Conservation (phyloP, 1,140 invertebrate genomes). For the Streblospio benedicti region DNA sequence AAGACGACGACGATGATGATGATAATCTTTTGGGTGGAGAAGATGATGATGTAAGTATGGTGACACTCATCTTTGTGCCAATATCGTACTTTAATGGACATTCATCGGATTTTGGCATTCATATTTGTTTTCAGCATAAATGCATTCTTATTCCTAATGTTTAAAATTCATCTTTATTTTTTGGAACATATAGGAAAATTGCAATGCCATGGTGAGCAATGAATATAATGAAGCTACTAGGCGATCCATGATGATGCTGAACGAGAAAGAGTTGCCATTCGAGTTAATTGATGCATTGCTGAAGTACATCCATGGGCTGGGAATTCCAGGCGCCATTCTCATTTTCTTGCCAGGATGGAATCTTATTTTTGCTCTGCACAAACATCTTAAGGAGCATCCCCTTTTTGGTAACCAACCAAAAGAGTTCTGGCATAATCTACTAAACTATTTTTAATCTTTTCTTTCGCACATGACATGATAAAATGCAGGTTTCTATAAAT, state of each 20-base stretch:
- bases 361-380: conserved; percentile 82
- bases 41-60: conserved; percentile 10
- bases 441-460: conserved; percentile 8
- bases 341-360: conserved; percentile 47
- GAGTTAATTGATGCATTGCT: conserved; percentile 80
- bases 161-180: no score
- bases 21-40: conserved; percentile 48
- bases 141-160: no score
- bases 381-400: conserved; percentile 67
- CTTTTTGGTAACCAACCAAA: conserved; percentile 55
- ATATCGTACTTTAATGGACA: background rate
- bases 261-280: conserved; percentile 83
- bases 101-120: no score
- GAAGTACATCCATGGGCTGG: conserved; percentile 62
- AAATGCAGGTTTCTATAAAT: background rate
- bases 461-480: no score
- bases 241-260: conserved; percentile 64
- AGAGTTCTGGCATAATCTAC: conserved; percentile 5
- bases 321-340: conserved; percentile 57
- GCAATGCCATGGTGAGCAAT: conserved; percentile 39
- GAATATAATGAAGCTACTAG: conserved; percentile 55
- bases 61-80: background rate
- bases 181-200: conserved; percentile 47
- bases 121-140: no score
- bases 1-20: conserved; percentile 59